Evolutionary conservation across 2,113 vertebrate species (phyloP).

Genomic region (Neodon shergylaensis): DNA sequence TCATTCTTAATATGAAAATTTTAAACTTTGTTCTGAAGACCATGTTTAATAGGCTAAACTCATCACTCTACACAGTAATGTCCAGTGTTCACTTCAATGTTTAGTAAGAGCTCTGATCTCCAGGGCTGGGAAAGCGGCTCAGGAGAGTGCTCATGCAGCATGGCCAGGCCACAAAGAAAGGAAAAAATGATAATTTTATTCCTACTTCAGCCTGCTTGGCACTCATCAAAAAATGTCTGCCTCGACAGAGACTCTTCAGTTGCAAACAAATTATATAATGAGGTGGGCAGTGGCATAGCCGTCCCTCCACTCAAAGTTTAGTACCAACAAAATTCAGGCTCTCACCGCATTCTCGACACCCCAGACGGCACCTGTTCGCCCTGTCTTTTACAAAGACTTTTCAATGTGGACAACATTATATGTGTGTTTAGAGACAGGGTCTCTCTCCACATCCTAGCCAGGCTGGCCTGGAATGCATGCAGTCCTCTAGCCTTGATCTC

Average conservation of each 20-base stretch:
- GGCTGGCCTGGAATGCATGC: not conserved
- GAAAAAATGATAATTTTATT: not conserved
- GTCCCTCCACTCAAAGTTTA: not conserved
- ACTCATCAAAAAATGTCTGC: conserved; percentile 32
- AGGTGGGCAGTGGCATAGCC: not conserved
- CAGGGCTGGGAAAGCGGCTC: not conserved
- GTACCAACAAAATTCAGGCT: not conserved
- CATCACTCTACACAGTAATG: not conserved
- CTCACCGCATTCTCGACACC: not conserved
- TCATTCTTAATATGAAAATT: conserved; percentile 14
- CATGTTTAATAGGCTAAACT: not conserved
- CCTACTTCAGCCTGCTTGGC: not conserved
- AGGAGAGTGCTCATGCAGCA: not conserved
- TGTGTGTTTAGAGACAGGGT: not conserved
- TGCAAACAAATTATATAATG: not conserved
- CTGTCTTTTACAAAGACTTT: not conserved
- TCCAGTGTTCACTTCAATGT: not conserved
- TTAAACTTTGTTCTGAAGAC: not conserved
- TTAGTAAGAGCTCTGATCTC: conserved; percentile 16
- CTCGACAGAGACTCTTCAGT: not conserved
- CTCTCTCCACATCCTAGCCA: not conserved
- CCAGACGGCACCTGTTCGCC: not conserved
- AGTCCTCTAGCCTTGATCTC: not conserved
- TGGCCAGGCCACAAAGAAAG: not conserved
- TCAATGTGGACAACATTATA: not conserved